Percentiles rank a stretch among this genome's conserved stretches.
phyloP scores from a whole-genome alignment of 1,140 invertebrate genomes.

The Zaprionus kolodkinae region DNA sequence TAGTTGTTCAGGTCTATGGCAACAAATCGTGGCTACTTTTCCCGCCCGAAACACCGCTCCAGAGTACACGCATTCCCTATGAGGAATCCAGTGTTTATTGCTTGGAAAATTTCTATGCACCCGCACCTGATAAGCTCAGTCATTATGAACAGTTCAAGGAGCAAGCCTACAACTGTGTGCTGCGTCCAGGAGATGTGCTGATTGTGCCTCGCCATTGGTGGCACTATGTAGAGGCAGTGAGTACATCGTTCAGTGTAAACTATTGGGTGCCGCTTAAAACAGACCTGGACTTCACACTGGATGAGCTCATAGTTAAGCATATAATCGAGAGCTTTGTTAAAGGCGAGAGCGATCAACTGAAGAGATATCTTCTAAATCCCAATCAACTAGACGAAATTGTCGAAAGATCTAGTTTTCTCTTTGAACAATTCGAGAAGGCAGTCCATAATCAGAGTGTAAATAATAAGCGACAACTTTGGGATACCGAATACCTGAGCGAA shows the following conservation, averaged over 20 bases:
- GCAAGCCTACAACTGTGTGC: slow-evolving; percentile 85
- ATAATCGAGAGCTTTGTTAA: slow-evolving; percentile 71
- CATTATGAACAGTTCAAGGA: slow-evolving; percentile 34
- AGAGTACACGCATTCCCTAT: slow-evolving; percentile 95
- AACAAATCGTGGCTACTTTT: slow-evolving; percentile 98
- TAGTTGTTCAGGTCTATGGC: slow-evolving; percentile 95
- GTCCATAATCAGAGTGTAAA: slow-evolving; percentile 34
- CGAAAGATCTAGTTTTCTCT: slow-evolving; percentile 47
- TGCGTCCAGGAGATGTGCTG: slow-evolving; percentile 94
- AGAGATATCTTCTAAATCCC: slow-evolving; percentile 72
- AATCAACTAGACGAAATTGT: slow-evolving; percentile 67
- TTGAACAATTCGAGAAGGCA: slow-evolving; percentile 52
- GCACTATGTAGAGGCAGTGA: slow-evolving; percentile 96
- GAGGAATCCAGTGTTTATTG: slow-evolving; percentile 99
- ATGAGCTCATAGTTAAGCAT: slow-evolving; percentile 78
- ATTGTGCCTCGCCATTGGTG: slow-evolving; percentile 96
- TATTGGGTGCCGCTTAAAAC: slow-evolving; percentile 92
- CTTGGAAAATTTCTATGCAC: slow-evolving; percentile 91
- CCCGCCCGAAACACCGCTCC: slow-evolving; percentile 90
- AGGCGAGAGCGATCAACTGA: slow-evolving; percentile 43
- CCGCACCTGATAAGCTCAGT: slow-evolving; percentile 60
- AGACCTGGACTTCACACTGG: slow-evolving; percentile 68
- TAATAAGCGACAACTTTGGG: slow-evolving; percentile 38
- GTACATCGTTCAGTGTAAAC: slow-evolving; percentile 92
- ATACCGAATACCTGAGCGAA: slow-evolving; percentile 47